Conservation (phyloP, 2,888 invertebrate species). For the Pheosia gnoma region DNA sequence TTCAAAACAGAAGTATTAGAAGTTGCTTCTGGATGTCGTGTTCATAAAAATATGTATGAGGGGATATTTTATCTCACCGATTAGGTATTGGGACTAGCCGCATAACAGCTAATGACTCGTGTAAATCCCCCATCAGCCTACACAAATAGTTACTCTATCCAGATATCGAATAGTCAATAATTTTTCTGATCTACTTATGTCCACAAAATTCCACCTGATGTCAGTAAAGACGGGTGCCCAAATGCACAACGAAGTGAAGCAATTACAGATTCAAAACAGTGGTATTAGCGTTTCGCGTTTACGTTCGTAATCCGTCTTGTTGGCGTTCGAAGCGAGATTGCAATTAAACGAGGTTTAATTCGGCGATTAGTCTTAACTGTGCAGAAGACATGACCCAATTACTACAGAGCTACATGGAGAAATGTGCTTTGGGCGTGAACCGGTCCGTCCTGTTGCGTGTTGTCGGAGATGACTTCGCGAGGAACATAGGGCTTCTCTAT, state of each 20-base stretch:
- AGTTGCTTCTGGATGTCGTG: too few relatives aligned
- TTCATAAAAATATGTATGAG: too few relatives aligned
- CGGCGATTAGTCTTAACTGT: conserved; percentile 32
- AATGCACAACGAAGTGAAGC: conserved; percentile 2
- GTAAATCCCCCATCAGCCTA: too few relatives aligned
- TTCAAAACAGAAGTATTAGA: too few relatives aligned
- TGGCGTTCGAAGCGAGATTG: conserved; percentile 29
- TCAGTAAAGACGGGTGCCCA: not conserved
- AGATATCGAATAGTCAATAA: too few relatives aligned
- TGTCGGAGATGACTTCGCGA: not conserved
- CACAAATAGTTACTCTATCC: too few relatives aligned
- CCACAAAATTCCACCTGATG: not conserved
- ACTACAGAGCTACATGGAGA: conserved; percentile 9
- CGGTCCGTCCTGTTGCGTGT: not conserved
- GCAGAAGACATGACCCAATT: conserved; percentile 30
- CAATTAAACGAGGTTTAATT: conserved; percentile 40
- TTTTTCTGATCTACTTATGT: too few relatives aligned
- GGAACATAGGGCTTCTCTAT: too few relatives aligned
- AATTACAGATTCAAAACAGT: conserved; percentile 8
- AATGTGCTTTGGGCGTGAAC: not conserved
- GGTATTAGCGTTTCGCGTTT: conserved; percentile 25
- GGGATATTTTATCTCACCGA: too few relatives aligned
- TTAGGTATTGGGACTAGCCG: too few relatives aligned
- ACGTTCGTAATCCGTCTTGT: conserved; percentile 40
- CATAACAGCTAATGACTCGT: too few relatives aligned